Percentiles rank a stretch among this genome's conserved stretches.
These are phyloP conservation scores for Ryuthela nishihirai DNA, from an alignment of 2,888 invertebrate genomes.

Conservation along the genomic window DNA sequence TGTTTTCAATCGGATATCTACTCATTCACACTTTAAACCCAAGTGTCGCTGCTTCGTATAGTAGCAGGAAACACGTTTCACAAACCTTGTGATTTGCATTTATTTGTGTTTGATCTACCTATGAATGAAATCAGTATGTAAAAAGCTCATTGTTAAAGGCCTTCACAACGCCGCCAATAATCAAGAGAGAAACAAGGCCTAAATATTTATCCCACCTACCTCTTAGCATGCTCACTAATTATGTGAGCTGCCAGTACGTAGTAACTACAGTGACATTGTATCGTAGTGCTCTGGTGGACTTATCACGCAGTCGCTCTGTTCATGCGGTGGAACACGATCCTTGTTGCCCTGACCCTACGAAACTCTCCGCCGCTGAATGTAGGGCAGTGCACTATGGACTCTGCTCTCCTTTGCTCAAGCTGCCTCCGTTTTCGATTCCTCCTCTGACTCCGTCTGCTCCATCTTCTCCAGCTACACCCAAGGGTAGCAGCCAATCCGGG, in stretches of 20 bases:
- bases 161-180: no score
- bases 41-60: no score
- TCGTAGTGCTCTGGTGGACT: slow-evolving; percentile 37
- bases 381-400: slow-evolving; percentile 40
- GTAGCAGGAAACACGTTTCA: no score
- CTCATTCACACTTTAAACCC: no score
- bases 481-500: slow-evolving; percentile 4
- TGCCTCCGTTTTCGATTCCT: slow-evolving; percentile 35
- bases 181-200: no score
- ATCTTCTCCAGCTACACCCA: slow-evolving; percentile 14
- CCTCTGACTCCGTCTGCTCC: background rate
- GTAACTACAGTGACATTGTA: slow-evolving; percentile 35
- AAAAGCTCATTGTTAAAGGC: no score
- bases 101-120: no score
- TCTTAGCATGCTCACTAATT: slow-evolving; percentile 32
- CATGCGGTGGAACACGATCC: slow-evolving; percentile 41
- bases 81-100: no score
- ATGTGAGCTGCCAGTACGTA: slow-evolving; percentile 38
- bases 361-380: slow-evolving; percentile 35
- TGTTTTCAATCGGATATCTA: no score
- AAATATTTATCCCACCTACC: no score
- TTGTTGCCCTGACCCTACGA: slow-evolving; percentile 38
- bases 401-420: slow-evolving; percentile 38
- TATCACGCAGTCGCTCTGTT: slow-evolving; percentile 35
- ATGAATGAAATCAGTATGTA: no score